Evolutionary conservation across 2,888 invertebrate species (phyloP).

Genomic region (Mimachlamys varia): DNA sequence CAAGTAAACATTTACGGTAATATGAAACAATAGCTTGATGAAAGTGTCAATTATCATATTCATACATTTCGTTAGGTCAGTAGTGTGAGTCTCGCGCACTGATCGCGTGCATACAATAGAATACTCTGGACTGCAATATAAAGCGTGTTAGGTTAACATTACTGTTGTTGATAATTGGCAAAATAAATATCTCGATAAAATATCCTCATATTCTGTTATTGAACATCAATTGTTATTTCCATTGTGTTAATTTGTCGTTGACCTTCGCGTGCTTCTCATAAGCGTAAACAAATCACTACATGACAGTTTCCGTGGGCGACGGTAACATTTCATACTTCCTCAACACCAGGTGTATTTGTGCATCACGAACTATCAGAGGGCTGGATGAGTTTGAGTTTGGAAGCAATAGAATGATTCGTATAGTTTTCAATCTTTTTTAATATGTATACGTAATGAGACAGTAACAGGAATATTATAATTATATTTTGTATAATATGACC

Average conservation of each 20-base stretch:
- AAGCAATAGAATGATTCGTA: too few species aligned
- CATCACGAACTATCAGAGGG: too few species aligned
- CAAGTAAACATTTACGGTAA: not conserved
- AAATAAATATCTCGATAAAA: not conserved
- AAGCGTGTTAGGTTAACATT: not conserved
- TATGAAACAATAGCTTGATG: not conserved
- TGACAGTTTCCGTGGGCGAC: not conserved
- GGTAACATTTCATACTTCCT: not conserved
- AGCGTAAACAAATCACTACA: not conserved
- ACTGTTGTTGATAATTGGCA: not conserved
- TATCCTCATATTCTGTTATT: not conserved
- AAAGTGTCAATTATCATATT: constrained; percentile 17
- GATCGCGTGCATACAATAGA: too few species aligned
- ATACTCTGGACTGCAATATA: not conserved
- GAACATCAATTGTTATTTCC: not conserved
- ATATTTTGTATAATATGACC: too few species aligned
- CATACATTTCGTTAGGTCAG: not conserved
- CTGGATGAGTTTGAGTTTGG: too few species aligned
- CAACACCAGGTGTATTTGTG: not conserved
- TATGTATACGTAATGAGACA: too few species aligned
- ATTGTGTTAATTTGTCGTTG: not conserved
- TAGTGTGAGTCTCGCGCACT: too few species aligned
- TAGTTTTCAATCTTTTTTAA: too few species aligned
- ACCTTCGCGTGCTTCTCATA: not conserved
- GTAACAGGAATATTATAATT: too few species aligned